Percentiles rank a stretch among this genome's conserved stretches.
phyloP scores from a whole-genome alignment of 1,140 invertebrate genomes.

The Drosophila teissieri region DNA sequence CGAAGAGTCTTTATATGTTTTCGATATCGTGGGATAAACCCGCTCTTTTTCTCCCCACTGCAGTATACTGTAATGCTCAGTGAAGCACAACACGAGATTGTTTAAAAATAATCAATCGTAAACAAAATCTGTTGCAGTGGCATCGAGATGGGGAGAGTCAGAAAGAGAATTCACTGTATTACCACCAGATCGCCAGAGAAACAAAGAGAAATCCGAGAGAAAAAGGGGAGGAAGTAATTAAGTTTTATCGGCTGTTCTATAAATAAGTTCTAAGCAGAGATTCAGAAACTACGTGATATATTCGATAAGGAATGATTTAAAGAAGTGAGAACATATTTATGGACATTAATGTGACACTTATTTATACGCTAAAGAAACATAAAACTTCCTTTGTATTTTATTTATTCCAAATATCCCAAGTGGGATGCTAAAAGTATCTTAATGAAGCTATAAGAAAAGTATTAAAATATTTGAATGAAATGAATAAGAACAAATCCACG shows the following conservation, averaged over 20 bases:
- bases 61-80: constrained; percentile 56
- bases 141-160: constrained; percentile 16
- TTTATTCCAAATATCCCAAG: neutral
- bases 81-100: constrained; percentile 58
- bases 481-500: neutral
- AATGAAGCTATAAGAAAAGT: neutral
- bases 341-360: neutral
- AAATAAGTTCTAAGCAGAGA: constrained; percentile 27
- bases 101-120: constrained; percentile 65
- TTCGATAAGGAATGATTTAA: constrained; percentile 1
- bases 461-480: neutral
- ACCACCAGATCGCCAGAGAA: neutral
- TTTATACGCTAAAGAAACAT: neutral
- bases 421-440: neutral
- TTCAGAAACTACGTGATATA: neutral
- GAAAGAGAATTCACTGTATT: constrained; percentile 1
- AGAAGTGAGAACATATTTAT: neutral
- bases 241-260: constrained; percentile 33
- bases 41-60: constrained; percentile 4
- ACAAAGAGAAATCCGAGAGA: constrained; percentile 4
- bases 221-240: neutral
- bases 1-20: constrained; percentile 70
- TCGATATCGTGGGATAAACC: constrained; percentile 44
- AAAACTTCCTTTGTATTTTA: neutral
- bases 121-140: constrained; percentile 43